phyloP scores from a whole-genome alignment of 2,797 vertebrate genomes.

The Labroides dimidiatus region DNA sequence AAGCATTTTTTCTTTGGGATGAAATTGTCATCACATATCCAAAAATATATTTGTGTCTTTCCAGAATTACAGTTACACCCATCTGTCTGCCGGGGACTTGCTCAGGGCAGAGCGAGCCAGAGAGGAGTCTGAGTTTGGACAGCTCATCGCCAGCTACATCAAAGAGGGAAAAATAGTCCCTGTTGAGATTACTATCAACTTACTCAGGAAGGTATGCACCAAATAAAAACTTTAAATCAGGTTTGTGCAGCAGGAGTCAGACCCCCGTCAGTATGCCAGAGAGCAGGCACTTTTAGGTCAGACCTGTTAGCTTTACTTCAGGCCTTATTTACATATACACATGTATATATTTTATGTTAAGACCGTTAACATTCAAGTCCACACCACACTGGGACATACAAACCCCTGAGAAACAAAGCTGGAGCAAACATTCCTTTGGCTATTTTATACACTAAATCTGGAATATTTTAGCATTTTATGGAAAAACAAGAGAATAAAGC shows the following conservation, averaged over 20 bases:
- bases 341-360: too few species aligned
- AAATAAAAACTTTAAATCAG: not conserved
- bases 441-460: too few species aligned
- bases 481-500: too few species aligned
- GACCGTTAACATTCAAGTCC: too few species aligned
- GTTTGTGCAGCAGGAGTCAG: not conserved
- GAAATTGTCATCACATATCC: not conserved
- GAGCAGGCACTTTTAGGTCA: not conserved
- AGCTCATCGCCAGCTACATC: slow-evolving; percentile 93
- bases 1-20: not conserved
- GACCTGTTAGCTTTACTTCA: not conserved
- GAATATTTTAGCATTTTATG: too few species aligned
- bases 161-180: slow-evolving; percentile 97
- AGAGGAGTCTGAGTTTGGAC: slow-evolving; percentile 89
- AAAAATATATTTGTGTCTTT: slow-evolving; percentile 4
- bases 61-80: slow-evolving; percentile 93
- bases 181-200: slow-evolving; percentile 95
- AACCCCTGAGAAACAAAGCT: too few species aligned
- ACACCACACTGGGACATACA: too few species aligned
- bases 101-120: slow-evolving; percentile 92
- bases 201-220: slow-evolving; percentile 90
- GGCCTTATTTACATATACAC: too few species aligned
- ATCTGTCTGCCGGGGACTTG: slow-evolving; percentile 96
- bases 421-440: too few species aligned
- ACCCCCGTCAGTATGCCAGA: not conserved